Evolutionary conservation across 2,888 invertebrate species (phyloP).

Genomic region (Ophion ellenae): DNA sequence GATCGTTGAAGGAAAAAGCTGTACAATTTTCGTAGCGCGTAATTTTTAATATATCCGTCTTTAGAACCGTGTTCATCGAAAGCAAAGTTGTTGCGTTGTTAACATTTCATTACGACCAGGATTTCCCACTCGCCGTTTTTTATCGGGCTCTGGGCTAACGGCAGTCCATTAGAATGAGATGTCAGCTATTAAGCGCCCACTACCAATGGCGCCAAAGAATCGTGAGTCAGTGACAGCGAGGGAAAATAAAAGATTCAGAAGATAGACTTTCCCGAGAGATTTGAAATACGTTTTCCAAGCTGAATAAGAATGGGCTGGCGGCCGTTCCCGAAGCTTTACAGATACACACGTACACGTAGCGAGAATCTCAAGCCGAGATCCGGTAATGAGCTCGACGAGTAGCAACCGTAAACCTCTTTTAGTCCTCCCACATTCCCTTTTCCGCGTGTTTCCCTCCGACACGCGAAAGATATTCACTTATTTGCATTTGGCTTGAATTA

Average conservation of each 20-base stretch:
- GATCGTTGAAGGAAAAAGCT: no score
- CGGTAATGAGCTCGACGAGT: constrained; percentile 57
- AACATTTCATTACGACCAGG: constrained; percentile 8
- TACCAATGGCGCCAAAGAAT: constrained; percentile 2
- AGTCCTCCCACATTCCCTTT: constrained; percentile 15
- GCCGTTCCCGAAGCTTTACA: constrained; percentile 33
- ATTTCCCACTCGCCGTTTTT: constrained; percentile 24
- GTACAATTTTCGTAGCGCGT: no score
- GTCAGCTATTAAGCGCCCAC: constrained; percentile 46
- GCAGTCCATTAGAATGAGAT: background rate
- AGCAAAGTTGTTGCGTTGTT: no score
- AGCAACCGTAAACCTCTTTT: constrained; percentile 37
- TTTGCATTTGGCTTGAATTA: constrained; percentile 33
- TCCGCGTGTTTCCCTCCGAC: background rate
- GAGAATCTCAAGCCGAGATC: constrained; percentile 42
- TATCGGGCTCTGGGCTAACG: constrained; percentile 46
- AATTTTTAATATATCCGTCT: no score
- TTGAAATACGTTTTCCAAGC: constrained; percentile 27
- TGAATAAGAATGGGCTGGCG: constrained; percentile 43
- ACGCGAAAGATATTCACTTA: constrained; percentile 34
- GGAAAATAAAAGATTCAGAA: constrained; percentile 24
- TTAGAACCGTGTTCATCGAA: no score
- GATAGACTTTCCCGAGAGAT: constrained; percentile 44
- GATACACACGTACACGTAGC: constrained; percentile 16
- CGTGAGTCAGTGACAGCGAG: constrained; percentile 15